A percentile compares a stretch with the other conserved stretches of the same genome.
phyloP scores from a whole-genome alignment of 2,888 invertebrate species.

The Thysanoteuthis rhombus region DNA sequence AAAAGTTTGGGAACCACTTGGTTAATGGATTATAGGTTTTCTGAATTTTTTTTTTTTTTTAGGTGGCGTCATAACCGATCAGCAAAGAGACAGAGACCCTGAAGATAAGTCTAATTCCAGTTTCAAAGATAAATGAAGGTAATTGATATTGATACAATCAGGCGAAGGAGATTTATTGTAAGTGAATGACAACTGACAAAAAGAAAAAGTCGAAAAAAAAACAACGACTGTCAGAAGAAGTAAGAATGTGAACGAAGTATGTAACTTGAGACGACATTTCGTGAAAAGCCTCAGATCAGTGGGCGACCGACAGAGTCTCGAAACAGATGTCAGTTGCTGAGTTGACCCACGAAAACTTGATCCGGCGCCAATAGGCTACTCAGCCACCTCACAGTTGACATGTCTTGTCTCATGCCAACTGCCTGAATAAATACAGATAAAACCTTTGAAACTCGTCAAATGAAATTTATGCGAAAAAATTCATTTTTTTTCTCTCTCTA shows the following conservation, averaged over 20 bases:
- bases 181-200: background rate
- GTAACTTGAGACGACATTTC: background rate
- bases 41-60: background rate
- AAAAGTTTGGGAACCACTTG: background rate
- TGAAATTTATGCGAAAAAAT: background rate
- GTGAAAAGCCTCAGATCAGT: background rate
- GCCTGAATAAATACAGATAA: background rate
- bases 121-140: background rate
- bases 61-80: background rate
- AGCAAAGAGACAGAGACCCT: background rate
- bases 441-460: background rate
- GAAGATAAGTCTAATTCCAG: background rate
- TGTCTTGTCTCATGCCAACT: background rate
- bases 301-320: background rate
- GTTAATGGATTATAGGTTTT: background rate
- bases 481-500: background rate
- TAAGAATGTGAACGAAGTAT: background rate
- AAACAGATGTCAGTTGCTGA: background rate
- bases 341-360: background rate
- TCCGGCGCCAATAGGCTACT: background rate
- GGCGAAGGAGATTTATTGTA: background rate
- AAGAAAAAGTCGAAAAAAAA: background rate
- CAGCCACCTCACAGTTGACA: background rate
- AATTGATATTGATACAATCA: background rate
- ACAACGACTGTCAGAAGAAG: background rate